Percentiles rank a stretch among this genome's conserved stretches.
phyloP scores from a whole-genome alignment of 2,113 vertebrate species.

The Fulmarus glacialis region DNA sequence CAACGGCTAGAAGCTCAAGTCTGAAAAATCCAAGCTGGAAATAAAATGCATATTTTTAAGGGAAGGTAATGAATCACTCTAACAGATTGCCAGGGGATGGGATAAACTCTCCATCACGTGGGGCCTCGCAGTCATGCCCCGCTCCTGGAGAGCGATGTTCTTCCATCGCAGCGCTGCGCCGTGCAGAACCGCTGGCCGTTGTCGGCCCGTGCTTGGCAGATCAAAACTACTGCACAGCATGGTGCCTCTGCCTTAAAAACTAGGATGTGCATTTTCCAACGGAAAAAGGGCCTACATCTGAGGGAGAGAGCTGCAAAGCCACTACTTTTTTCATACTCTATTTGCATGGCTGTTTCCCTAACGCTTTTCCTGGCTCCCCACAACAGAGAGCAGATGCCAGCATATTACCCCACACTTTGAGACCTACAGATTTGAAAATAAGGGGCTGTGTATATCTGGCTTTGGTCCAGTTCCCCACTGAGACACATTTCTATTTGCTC shows the following conservation, averaged over 20 bases:
- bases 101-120: rapidly evolving
- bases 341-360: neutral
- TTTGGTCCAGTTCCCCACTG: neutral
- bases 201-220: rapidly evolving
- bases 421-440: neutral
- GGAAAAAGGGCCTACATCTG: neutral
- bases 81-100: neutral
- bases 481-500: neutral
- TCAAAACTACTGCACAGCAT: neutral
- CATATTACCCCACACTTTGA: rapidly evolving
- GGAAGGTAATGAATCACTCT: neutral
- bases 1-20: neutral
- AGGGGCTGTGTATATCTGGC: neutral
- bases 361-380: neutral
- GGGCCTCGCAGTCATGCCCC: neutral
- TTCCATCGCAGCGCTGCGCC: rapidly evolving
- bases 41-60: neutral
- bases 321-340: rapidly evolving
- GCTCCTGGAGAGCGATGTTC: rapidly evolving
- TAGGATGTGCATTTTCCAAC: rapidly evolving
- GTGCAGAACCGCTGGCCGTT: rapidly evolving
- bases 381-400: neutral
- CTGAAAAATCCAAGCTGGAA: neutral
- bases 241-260: neutral
- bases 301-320: neutral